Evolutionary conservation across 2,888 invertebrate genomes (phyloP), one percentile per base, ranked within the genome.

Genomic region (Stegana nigrithorax): DNA sequence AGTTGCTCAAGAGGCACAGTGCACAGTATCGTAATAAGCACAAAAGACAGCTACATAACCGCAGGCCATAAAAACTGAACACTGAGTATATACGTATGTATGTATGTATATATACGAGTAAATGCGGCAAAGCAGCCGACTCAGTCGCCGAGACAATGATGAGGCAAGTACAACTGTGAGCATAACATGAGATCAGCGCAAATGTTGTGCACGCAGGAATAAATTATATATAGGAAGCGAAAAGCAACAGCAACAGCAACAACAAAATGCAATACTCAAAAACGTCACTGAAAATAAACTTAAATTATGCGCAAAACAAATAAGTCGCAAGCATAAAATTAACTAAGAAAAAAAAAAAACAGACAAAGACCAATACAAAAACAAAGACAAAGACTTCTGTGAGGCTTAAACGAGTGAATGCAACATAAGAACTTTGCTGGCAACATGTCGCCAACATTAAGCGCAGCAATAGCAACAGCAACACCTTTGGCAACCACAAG

Each of bases 301-400:
- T 75, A 79, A 77, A 77, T 73, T 72, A 79, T 76, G 77, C 75
- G 67, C 64, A 75, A 74, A 79, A 68, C 77, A 79, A 77, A 77
- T 77, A 76, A 79, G 73, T 75, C 67, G 71, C 67, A 39, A 39
- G 69, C 64, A 59, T 56, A 68, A 62, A 36, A 50, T 47, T 23
- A 47, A 36, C 12, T 10, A 36, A 36, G n/a, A 36, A 36, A 36
- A n/a, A 36, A 36, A 36, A n/a, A 36, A 36, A 36, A n/a, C 12
- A 25, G 17, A 6, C 44, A 50, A 23, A 2, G 2, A 14, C 19
- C 21, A 12, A 2, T 17, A 53, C n/a, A 53, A 17, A 29, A 55
- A 55, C 36, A 27, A 45, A 2, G 4, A 17, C 17, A 45, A 14
- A 19, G 21, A 47, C 45, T 23, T 21, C n/a, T 17, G 47, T n/a